Evolutionary conservation across 2,888 invertebrate genomes (phyloP), one percentile per base, ranked within the genome.

Genomic region (Drosophila diplacantha): DNA sequence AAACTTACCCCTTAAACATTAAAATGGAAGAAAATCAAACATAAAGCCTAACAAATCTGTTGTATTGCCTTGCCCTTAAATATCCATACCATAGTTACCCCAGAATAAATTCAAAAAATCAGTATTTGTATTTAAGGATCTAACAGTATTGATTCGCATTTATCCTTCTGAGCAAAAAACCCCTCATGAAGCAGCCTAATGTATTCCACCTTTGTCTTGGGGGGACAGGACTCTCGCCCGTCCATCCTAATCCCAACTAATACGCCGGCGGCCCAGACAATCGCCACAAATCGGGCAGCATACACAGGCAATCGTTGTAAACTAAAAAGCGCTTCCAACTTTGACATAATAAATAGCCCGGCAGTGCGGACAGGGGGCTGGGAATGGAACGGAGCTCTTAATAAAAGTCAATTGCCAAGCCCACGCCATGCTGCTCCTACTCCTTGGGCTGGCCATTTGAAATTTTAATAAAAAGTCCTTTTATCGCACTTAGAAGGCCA

Each of bases 401-500:
- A 76, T 79, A 74, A 70, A 76, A 76, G 72, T 72, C 80, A 72
- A 76, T 76, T 76, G 74, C 61, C 71, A 73, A 66, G 38, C 71
- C 55, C 60, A 64, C 58, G 20, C 38, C 20, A 22, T 16, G 37
- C 24, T 11, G 7, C 46, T 51, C 7, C 38, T 12, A 14, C 44
- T 31, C 22, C 32, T 26, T 14, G 34, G 49, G 29, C 50, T 37
- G 39, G 57, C 56, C 74, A 65, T 72, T 76, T 70, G 61, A 77
- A 75, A 77, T 77, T 80, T 80, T 75, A 75, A 75, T 77, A 77
- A 80, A 77, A 80, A 77, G 77, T 77, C 71, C 75, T 74, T 77
- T 77, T 77, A 77, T 77, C 81, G 77, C 77, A 80, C 77, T 80
- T 77, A 74, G 77, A 66, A 77, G 73, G 81, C 75, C 77, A 77